Evolutionary conservation across 2,888 invertebrate species (phyloP).

Genomic region (Conchocele bisecta): DNA sequence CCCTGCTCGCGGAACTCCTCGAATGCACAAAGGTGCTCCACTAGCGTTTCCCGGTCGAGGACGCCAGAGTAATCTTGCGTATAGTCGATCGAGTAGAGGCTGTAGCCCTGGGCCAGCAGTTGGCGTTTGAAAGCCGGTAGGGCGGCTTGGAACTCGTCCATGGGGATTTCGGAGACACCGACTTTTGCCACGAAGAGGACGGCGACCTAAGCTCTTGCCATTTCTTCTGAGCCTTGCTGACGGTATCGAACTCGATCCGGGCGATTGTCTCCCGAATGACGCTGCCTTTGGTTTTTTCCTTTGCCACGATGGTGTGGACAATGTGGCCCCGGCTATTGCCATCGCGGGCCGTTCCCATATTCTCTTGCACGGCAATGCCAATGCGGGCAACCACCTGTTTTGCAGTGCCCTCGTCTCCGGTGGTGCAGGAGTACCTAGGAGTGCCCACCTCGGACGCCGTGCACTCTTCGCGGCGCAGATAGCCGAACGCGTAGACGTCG

Average conservation of each 20-base stretch:
- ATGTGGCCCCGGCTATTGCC: constrained; percentile 3
- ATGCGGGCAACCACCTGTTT: background rate
- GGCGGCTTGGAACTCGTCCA: background rate
- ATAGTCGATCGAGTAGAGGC: constrained; percentile 11
- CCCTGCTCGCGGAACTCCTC: constrained; percentile 9
- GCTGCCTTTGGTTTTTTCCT: background rate
- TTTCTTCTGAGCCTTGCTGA: background rate
- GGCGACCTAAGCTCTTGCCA: background rate
- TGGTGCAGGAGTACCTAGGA: constrained; percentile 14
- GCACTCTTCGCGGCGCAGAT: background rate
- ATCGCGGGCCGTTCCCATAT: background rate
- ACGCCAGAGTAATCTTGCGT: constrained; percentile 11
- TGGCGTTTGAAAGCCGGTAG: constrained; percentile 1
- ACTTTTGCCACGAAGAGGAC: background rate
- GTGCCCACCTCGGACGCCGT: too few relatives aligned
- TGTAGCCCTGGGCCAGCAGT: constrained; percentile 3
- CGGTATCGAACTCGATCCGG: constrained; percentile 7
- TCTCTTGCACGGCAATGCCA: background rate
- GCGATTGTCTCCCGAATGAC: background rate
- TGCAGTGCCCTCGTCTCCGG: constrained; percentile 1
- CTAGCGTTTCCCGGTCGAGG: constrained; percentile 1
- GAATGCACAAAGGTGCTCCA: constrained; percentile 1
- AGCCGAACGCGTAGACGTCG: constrained; percentile 2
- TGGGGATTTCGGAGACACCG: background rate
- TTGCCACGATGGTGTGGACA: background rate